phyloP scores from a whole-genome alignment of 1,140 invertebrate species.

The Monomorium pharaonis region DNA sequence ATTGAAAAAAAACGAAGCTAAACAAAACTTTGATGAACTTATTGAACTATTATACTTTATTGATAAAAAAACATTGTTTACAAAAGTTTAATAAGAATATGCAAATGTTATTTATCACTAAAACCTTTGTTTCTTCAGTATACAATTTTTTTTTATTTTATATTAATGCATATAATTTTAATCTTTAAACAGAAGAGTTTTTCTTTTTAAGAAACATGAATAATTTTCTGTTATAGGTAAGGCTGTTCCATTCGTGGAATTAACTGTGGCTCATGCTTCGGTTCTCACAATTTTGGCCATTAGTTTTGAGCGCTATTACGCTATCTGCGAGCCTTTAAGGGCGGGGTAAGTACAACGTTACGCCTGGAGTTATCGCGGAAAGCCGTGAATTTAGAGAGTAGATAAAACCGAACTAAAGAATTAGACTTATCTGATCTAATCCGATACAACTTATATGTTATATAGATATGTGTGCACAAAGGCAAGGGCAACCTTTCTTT shows the following conservation, averaged over 20 bases:
- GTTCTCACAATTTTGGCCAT: conserved; percentile 97
- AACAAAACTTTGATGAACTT: not conserved
- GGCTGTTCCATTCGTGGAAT: conserved; percentile 96
- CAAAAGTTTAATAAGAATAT: not conserved
- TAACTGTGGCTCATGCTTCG: conserved; percentile 96
- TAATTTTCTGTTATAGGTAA: conserved; percentile 87
- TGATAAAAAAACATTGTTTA: not conserved
- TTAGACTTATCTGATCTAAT: not conserved
- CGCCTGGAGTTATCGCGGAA: not conserved
- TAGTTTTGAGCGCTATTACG: conserved; percentile 97
- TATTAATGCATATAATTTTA: too few species aligned
- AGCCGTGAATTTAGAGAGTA: not conserved
- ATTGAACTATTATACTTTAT: not conserved
- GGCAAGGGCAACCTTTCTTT: conserved; percentile 92
- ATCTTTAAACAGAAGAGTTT: not conserved
- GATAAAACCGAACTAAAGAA: not conserved
- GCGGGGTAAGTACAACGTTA: conserved; percentile 86
- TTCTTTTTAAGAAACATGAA: not conserved
- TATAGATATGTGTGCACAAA: conserved; percentile 94
- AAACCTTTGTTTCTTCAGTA: not conserved
- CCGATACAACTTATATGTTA: not conserved
- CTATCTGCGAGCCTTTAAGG: conserved; percentile 96
- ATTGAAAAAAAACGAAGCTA: not conserved
- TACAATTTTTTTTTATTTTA: not conserved
- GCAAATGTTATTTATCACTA: not conserved